Conservation (phyloP, 1,140 invertebrate genomes). For the Drosophila asahinai region DNA sequence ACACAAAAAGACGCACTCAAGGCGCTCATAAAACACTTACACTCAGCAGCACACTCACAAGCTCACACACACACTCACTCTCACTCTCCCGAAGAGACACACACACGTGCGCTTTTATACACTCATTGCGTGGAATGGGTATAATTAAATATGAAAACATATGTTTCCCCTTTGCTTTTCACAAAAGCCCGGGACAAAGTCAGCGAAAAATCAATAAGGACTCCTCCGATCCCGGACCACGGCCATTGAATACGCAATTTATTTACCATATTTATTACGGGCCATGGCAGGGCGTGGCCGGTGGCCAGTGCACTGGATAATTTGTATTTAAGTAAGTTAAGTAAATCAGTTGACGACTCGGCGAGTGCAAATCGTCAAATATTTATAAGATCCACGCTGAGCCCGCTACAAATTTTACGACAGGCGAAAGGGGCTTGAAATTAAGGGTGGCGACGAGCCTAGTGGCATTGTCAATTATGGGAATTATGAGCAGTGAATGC, state of each 20-base stretch:
- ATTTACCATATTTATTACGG: constrained; percentile 59
- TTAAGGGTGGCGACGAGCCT: constrained; percentile 27
- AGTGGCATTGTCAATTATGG: constrained; percentile 57
- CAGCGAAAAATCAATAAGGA: constrained; percentile 72
- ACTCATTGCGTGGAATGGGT: constrained; percentile 53
- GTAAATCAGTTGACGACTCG: constrained; percentile 71
- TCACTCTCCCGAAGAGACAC: not conserved
- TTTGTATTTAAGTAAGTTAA: constrained; percentile 73
- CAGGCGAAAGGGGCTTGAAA: constrained; percentile 23
- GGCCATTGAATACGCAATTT: constrained; percentile 41
- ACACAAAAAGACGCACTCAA: constrained; percentile 49
- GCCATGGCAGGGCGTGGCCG: constrained; percentile 4
- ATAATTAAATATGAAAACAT: constrained; percentile 81
- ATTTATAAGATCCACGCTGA: constrained; percentile 66
- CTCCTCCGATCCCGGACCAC: constrained; percentile 34
- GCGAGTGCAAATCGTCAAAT: constrained; percentile 60
- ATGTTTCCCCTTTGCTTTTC: constrained; percentile 73
- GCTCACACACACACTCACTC: constrained; percentile 1
- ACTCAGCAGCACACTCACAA: constrained; percentile 30
- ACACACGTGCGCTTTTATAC: constrained; percentile 36
- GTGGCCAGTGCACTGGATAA: constrained; percentile 44
- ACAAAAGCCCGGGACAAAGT: constrained; percentile 28
- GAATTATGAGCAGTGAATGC: constrained; percentile 59
- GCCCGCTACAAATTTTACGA: constrained; percentile 57
- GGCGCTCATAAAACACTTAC: constrained; percentile 66